These are phyloP conservation scores for Metalampra italica DNA, from an alignment of 2,888 invertebrate genomes.

Conservation along the genomic window DNA sequence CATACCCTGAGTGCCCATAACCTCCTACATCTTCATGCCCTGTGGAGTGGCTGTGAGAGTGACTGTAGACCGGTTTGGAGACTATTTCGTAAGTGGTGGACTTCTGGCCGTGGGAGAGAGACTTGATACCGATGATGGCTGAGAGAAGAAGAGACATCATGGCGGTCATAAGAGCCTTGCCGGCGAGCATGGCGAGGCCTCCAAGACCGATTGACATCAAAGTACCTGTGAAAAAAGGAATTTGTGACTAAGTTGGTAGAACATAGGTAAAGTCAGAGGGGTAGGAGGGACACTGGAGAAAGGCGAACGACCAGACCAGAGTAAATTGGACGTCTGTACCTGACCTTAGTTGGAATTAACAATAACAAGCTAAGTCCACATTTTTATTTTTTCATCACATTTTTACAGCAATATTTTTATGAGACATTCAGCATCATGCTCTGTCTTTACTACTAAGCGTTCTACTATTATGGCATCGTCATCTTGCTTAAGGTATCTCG, in stretches of 20 bases:
- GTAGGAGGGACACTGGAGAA: too few relatives aligned
- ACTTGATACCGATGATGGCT: conserved; percentile 86
- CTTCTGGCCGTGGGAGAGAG: conserved; percentile 83
- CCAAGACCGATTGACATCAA: conserved; percentile 86
- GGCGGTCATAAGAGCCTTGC: conserved; percentile 90
- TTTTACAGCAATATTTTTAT: too few relatives aligned
- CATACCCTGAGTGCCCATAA: conserved; percentile 77
- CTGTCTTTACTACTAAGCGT: too few relatives aligned
- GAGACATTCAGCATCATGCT: too few relatives aligned
- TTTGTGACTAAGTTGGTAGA: neutral
- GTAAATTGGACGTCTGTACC: too few relatives aligned
- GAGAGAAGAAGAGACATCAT: conserved; percentile 88
- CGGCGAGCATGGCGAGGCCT: conserved; percentile 87
- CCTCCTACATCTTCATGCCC: conserved; percentile 79
- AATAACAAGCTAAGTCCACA: too few relatives aligned
- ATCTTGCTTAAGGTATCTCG: too few relatives aligned
- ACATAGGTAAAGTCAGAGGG: too few relatives aligned
- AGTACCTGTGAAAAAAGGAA: conserved; percentile 71
- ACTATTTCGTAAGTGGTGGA: conserved; percentile 91
- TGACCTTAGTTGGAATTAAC: too few relatives aligned
- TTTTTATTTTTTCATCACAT: too few relatives aligned
- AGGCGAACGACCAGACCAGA: too few relatives aligned
- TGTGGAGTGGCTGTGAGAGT: conserved; percentile 79
- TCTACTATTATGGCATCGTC: too few relatives aligned
- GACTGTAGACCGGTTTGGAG: conserved; percentile 87